These are phyloP conservation scores for Arenaria interpres DNA, from an alignment of 2,113 vertebrate species.

Conservation along the genomic window DNA sequence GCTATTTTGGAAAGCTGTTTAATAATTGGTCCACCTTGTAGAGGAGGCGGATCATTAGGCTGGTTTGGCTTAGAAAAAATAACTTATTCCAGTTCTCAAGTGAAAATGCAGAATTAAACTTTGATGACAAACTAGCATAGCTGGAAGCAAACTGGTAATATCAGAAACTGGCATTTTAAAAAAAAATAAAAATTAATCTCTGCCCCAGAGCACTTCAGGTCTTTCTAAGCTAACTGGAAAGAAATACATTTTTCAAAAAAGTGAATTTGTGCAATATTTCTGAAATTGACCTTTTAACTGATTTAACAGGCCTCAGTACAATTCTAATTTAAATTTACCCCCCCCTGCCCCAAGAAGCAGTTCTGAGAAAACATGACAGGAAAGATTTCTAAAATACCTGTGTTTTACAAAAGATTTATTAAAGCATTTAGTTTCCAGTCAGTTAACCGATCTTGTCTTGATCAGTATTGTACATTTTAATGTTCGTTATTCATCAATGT, in stretches of 20 bases:
- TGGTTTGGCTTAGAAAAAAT: not conserved
- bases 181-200: not conserved
- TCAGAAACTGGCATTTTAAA: not conserved
- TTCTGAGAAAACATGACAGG: not conserved
- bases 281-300: not conserved
- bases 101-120: not conserved
- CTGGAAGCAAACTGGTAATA: not conserved
- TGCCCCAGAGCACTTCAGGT: not conserved
- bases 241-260: not conserved
- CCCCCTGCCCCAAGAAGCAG: accelerated
- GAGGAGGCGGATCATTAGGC: not conserved
- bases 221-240: not conserved
- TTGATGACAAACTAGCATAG: not conserved
- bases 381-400: not conserved
- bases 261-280: not conserved
- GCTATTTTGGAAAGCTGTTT: not conserved
- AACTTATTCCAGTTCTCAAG: not conserved
- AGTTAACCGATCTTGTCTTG: not conserved
- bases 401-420: not conserved
- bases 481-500: not conserved
- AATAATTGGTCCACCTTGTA: not conserved
- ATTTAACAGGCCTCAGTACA: not conserved
- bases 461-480: not conserved
- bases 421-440: not conserved
- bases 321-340: not conserved